Evolutionary conservation across 2,888 invertebrate species (phyloP).

Genomic region (Ryuthela nishihirai): DNA sequence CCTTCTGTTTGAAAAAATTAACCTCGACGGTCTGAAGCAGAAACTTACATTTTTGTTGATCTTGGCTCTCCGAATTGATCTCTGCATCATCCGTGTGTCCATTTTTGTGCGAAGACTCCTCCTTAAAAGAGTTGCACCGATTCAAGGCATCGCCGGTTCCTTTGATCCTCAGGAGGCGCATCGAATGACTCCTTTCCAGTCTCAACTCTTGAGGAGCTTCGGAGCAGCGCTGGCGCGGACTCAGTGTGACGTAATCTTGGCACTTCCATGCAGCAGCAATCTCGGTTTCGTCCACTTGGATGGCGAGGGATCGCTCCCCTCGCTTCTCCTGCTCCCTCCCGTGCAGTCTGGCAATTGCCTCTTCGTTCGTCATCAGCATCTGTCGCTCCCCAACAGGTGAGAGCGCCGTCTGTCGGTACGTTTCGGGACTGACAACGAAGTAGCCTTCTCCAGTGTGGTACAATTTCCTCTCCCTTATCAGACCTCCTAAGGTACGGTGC

Average conservation of each 20-base stretch:
- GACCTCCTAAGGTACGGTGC: conserved; percentile 70
- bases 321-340: conserved; percentile 19
- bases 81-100: background rate
- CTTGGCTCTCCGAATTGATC: background rate
- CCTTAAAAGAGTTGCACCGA: conserved; percentile 16
- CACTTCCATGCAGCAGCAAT: conserved; percentile 17
- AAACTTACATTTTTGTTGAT: background rate
- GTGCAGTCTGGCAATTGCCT: conserved; percentile 36
- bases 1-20: no score
- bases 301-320: conserved; percentile 10
- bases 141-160: background rate
- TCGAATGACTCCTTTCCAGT: conserved; percentile 19
- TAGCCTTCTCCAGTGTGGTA: conserved; percentile 83
- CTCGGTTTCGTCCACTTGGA: conserved; percentile 25
- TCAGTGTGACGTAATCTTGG: background rate
- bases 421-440: conserved; percentile 87
- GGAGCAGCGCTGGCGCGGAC: background rate
- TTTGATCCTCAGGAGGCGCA: conserved; percentile 9
- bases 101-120: background rate
- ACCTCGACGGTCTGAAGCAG: no score
- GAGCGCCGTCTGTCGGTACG: conserved; percentile 10
- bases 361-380: conserved; percentile 38
- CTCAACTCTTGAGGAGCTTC: conserved; percentile 5
- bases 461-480: conserved; percentile 49
- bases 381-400: conserved; percentile 24